Evolutionary conservation across 2,797 vertebrate genomes (phyloP), one percentile per base, ranked within the genome.

Genomic region (Nyctalus aviator): DNA sequence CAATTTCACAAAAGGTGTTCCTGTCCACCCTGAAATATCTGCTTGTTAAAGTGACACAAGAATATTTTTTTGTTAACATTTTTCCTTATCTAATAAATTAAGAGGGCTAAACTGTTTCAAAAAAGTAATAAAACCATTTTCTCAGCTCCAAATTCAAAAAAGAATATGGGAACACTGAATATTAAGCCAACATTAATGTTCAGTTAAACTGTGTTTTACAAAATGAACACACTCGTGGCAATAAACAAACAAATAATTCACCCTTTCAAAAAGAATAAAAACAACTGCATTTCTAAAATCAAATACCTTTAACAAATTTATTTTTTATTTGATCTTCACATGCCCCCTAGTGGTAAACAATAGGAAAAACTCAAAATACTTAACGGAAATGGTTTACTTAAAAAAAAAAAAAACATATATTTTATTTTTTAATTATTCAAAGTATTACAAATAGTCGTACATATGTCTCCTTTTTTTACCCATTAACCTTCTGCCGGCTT

Each of bases 41-140:
- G 12, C 35, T 35, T 69, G 25, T 75, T 86, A 91, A 88, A 94
- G 66, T 96, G 86, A 94, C 59, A 92, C 85, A 86, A 25, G 78
- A 4, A 2, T 93, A 23, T 88, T 95, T 64, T 95, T 64, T 85
- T 90, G 8, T 90, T 95, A 94, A 73, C 46, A 68, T 88, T 88
- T 95, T 93, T 72, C 93, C 90, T 84, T 53, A 84, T 91, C 83
- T 71, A 93, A 55, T 30, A 92, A 95, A 82, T 96, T 62, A 90
- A 96, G 84, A 94, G 46, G 27, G 48, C 64, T 91, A 86, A 94
- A 17, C 71, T 86, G 9, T 92, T 94, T 95, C 53, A 92, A 72
- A 84, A 84, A 91, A 94, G 93, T 86, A 96, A 92, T 1, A 23
- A 90, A 94, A 79, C 35, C 81, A 92, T 96, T 96, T 96, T 96